Conservation (phyloP, 2,113 vertebrate genomes). For the Macrotis lagotis region DNA sequence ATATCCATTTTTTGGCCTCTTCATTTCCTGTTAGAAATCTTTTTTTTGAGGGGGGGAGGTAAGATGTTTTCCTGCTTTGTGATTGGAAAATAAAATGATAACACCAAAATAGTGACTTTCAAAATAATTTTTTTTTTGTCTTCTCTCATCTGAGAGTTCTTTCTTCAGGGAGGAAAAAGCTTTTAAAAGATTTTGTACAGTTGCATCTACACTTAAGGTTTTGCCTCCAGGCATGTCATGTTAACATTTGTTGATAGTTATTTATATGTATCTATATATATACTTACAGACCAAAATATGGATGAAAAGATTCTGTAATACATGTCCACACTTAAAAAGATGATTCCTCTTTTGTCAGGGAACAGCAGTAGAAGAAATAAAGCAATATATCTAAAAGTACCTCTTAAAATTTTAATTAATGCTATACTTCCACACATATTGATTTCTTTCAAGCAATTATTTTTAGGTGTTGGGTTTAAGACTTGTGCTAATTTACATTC, state of each 20-base stretch:
- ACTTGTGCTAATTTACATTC: constrained; percentile 1
- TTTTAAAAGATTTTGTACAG: background rate
- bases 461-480: constrained; percentile 17
- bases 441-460: constrained; percentile 42
- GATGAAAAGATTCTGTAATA: background rate
- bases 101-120: background rate
- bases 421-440: constrained; percentile 40
- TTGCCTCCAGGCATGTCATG: background rate
- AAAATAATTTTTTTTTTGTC: background rate
- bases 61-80: background rate
- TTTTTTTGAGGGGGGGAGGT: background rate
- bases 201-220: background rate
- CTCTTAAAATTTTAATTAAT: constrained; percentile 59
- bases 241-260: constrained; percentile 3
- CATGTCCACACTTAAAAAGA: background rate
- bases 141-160: background rate
- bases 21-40: background rate
- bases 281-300: background rate
- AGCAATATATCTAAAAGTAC: background rate
- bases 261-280: background rate
- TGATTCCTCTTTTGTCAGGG: background rate
- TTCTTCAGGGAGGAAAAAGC: background rate
- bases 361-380: background rate
- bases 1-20: constrained; percentile 20
- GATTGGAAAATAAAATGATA: background rate